Conservation (phyloP, 2,797 vertebrate species). For the Cephalopachus bancanus region DNA sequence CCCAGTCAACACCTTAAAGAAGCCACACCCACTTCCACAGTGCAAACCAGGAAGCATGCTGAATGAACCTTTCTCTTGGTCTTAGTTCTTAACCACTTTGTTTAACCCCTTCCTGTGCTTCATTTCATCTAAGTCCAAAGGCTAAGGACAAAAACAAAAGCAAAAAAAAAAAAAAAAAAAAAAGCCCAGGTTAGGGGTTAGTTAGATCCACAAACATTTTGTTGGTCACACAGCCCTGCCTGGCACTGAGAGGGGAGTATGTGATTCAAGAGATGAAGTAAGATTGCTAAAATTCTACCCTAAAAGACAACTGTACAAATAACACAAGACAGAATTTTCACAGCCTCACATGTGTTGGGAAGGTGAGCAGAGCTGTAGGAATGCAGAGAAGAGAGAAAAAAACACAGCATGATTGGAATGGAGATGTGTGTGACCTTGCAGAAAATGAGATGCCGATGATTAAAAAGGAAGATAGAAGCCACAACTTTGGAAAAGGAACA, state of each 20-base stretch:
- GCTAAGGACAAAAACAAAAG: neutral
- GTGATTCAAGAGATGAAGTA: neutral
- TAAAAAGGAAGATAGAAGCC: neutral
- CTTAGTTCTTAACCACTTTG: neutral
- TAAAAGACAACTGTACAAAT: neutral
- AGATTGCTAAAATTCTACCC: too few relatives aligned
- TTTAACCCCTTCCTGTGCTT: neutral
- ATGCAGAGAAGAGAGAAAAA: neutral
- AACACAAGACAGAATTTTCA: neutral
- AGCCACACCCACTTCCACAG: neutral
- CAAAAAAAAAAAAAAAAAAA: too few relatives aligned
- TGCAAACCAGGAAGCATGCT: rapidly evolving
- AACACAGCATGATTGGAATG: neutral
- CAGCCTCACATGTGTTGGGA: neutral
- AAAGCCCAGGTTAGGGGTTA: neutral
- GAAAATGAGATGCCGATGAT: too few relatives aligned
- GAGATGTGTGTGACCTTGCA: too few relatives aligned
- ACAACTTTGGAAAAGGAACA: neutral
- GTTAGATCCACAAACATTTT: neutral
- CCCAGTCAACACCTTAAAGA: neutral
- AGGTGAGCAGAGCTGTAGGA: neutral
- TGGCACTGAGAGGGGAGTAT: too few relatives aligned
- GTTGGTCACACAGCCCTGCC: neutral
- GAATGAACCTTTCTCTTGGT: neutral
- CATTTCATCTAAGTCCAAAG: neutral